phyloP scores from a whole-genome alignment of 1,140 invertebrate genomes.

The Lucilia sericata region DNA sequence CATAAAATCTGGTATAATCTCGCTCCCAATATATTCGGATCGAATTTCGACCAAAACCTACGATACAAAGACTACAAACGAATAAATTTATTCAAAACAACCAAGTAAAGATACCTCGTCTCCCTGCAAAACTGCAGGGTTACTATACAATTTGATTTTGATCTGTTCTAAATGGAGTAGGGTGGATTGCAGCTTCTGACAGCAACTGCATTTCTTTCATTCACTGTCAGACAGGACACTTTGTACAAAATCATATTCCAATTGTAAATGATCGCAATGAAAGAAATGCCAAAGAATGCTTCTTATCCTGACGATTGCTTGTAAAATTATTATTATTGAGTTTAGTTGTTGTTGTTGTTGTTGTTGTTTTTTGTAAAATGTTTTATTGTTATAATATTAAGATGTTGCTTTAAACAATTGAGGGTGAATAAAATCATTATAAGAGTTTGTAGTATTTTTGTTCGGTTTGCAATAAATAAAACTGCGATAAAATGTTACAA shows the following conservation, averaged over 20 bases:
- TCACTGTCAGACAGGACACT: background rate
- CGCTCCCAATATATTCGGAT: no score
- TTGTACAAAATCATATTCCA: background rate
- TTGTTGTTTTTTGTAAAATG: background rate
- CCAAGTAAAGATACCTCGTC: no score
- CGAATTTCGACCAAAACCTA: no score
- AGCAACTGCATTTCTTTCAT: background rate
- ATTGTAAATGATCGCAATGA: background rate
- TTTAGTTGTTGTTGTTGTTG: background rate
- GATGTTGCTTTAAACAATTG: constrained; percentile 13
- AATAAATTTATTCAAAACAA: no score
- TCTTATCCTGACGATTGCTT: constrained; percentile 33
- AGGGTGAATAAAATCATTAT: constrained; percentile 19
- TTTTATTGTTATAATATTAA: background rate
- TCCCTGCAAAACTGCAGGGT: no score
- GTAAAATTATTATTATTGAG: constrained; percentile 42
- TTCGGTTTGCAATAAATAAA: constrained; percentile 26
- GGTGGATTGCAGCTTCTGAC: constrained; percentile 16
- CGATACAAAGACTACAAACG: no score
- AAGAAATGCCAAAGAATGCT: background rate
- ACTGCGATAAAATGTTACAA: constrained; percentile 26
- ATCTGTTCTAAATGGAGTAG: background rate
- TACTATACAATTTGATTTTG: background rate
- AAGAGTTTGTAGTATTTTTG: background rate
- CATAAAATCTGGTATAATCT: no score